phyloP scores from a whole-genome alignment of 2,113 vertebrate genomes.

The Grus americana region DNA sequence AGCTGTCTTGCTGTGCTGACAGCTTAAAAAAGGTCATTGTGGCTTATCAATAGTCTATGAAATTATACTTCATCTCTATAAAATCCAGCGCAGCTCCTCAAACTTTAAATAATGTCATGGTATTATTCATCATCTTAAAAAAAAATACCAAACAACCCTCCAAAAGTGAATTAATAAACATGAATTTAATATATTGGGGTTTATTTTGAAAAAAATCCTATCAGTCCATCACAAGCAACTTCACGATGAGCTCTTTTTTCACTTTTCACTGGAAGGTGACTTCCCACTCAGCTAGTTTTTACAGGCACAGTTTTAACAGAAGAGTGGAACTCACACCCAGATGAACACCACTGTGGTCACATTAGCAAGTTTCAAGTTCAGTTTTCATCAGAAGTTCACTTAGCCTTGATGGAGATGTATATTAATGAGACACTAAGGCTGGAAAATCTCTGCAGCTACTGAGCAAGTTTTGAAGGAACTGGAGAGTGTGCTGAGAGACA shows the following conservation, averaged over 20 bases:
- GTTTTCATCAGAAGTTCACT: background rate
- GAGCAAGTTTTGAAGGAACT: background rate
- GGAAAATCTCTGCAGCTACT: background rate
- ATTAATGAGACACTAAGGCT: background rate
- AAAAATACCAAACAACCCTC: background rate
- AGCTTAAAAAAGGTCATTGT: background rate
- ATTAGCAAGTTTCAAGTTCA: background rate
- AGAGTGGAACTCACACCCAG: background rate
- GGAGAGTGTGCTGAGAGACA: background rate
- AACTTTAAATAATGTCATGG: background rate
- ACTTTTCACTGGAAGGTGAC: background rate
- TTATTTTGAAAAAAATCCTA: background rate
- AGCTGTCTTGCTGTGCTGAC: background rate
- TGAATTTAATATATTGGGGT: background rate
- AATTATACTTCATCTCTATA: background rate
- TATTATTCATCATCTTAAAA: background rate
- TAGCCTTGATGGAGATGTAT: background rate
- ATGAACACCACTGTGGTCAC: background rate
- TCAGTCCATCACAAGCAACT: background rate
- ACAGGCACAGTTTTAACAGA: background rate
- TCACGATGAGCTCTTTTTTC: background rate
- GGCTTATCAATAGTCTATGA: background rate
- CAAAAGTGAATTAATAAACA: background rate
- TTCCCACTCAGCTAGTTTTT: background rate
- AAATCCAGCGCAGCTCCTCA: background rate